These are phyloP conservation scores for Chirona hameri DNA, from an alignment of 2,888 invertebrate genomes.

Conservation along the genomic window DNA sequence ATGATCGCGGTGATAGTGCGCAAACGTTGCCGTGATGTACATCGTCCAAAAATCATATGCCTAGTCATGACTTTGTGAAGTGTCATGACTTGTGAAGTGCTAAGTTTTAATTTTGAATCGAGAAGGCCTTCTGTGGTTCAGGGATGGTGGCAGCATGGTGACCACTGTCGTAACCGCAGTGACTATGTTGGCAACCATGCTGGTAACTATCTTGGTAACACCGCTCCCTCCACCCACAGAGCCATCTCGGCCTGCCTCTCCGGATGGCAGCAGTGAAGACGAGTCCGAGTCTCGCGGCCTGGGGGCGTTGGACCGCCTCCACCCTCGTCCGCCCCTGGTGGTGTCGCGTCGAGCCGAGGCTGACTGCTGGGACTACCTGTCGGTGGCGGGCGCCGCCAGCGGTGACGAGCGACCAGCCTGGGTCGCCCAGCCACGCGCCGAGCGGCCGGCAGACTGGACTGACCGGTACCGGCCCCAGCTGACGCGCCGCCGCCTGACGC, in stretches of 20 bases:
- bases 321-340: neutral
- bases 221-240: neutral
- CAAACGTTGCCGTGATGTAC: neutral
- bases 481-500: neutral
- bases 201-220: too few relatives aligned
- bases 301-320: neutral
- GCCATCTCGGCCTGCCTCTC: neutral
- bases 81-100: too few relatives aligned
- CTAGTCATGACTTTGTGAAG: too few relatives aligned
- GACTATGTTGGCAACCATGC: too few relatives aligned
- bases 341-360: neutral
- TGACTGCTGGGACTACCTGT: slow-evolving; percentile 3
- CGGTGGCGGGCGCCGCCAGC: neutral
- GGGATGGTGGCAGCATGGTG: too few relatives aligned
- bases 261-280: neutral
- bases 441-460: neutral
- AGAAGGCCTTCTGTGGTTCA: too few relatives aligned
- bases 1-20: neutral
- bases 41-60: too few relatives aligned
- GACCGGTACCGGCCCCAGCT: neutral
- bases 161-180: too few relatives aligned
- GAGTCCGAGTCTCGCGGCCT: neutral
- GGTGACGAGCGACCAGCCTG: neutral
- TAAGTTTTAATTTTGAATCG: too few relatives aligned
- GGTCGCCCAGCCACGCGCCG: neutral